These are phyloP conservation scores for Steatornis caripensis DNA, from an alignment of 2,113 vertebrate species.

Conservation along the genomic window DNA sequence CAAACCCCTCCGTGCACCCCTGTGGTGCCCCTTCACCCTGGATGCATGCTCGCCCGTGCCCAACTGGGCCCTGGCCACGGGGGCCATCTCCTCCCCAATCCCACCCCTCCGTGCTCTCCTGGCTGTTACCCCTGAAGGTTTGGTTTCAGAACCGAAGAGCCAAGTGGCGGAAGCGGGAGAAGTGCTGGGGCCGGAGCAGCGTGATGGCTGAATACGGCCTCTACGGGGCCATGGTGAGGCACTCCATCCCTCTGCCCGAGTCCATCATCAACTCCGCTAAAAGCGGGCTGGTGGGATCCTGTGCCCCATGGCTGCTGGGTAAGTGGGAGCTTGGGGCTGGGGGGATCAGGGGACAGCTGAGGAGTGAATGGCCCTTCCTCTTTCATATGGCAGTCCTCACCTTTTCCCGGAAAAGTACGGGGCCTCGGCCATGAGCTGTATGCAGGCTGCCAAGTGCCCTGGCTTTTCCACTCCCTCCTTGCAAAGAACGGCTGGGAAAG, in stretches of 20 bases:
- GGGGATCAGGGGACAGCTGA: accelerated
- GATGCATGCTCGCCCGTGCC: accelerated
- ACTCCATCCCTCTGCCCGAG: constrained; percentile 92
- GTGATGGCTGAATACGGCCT: constrained; percentile 96
- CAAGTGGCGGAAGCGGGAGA: constrained; percentile 95
- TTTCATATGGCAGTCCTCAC: accelerated
- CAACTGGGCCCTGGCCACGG: accelerated
- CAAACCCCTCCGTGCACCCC: neutral
- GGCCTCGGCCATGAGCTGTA: neutral
- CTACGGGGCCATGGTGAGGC: constrained; percentile 94
- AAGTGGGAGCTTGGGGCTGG: constrained; percentile 9
- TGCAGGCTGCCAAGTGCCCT: accelerated
- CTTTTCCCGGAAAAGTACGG: neutral
- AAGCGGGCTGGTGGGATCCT: constrained; percentile 86
- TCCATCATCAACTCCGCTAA: constrained; percentile 89
- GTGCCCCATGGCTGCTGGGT: constrained; percentile 95
- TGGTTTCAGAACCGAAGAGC: constrained; percentile 98
- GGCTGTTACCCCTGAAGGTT: constrained; percentile 76
- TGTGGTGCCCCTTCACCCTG: neutral
- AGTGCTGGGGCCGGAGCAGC: constrained; percentile 95
- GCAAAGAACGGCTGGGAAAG: neutral
- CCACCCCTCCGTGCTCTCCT: constrained; percentile 53
- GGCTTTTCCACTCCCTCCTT: neutral
- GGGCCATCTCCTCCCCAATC: neutral
- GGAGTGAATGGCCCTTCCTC: accelerated